phyloP scores from a whole-genome alignment of 2,113 vertebrate genomes.

The Dolichotis patagonum region DNA sequence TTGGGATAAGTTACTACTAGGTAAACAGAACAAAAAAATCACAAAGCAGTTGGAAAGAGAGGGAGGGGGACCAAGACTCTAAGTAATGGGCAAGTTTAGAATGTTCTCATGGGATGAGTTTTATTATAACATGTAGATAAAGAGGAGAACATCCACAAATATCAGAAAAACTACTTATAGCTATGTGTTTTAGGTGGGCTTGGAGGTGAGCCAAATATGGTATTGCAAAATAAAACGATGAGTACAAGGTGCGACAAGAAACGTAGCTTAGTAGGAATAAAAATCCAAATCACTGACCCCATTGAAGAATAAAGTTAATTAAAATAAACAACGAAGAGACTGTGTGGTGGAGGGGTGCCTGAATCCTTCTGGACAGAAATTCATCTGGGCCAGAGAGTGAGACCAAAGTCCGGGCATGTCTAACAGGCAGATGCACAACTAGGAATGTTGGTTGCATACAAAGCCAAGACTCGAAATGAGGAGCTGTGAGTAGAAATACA shows the following conservation, averaged over 20 bases:
- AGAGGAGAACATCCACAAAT: background rate
- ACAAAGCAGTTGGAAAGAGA: constrained; percentile 55
- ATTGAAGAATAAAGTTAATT: background rate
- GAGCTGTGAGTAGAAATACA: background rate
- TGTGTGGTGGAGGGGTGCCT: background rate
- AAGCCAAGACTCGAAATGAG: background rate
- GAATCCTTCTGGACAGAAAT: background rate
- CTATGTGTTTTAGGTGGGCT: background rate
- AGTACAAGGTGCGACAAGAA: background rate
- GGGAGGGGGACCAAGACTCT: background rate
- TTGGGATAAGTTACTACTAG: background rate
- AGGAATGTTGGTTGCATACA: background rate
- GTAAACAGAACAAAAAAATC: constrained; percentile 21
- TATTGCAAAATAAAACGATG: background rate
- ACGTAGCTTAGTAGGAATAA: background rate
- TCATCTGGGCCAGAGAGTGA: background rate
- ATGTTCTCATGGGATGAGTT: background rate
- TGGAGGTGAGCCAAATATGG: background rate
- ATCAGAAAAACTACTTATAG: background rate
- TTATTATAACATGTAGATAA: background rate
- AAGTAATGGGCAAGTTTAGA: background rate
- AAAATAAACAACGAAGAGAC: background rate
- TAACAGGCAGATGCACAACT: background rate
- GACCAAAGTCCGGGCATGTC: background rate
- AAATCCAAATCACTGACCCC: background rate